Conservation (phyloP, 2,113 vertebrate genomes). For the Merops nubicus region DNA sequence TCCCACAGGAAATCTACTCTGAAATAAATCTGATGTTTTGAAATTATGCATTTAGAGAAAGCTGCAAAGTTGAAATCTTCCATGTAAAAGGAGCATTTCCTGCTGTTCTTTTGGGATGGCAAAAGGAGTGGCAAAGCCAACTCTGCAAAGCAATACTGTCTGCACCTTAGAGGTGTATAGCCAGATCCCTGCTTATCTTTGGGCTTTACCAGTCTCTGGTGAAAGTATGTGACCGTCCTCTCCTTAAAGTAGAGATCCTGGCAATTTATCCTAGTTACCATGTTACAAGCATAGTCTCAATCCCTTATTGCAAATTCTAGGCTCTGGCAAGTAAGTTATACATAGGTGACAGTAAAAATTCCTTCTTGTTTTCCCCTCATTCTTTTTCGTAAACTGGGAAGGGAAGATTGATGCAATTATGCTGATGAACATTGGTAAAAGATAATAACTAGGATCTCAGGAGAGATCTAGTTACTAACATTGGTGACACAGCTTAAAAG, state of each 20-base stretch:
- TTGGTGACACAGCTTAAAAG: background rate
- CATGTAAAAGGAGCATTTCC: background rate
- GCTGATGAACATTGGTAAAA: background rate
- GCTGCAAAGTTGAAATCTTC: background rate
- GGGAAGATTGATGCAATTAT: background rate
- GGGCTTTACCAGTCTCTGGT: background rate
- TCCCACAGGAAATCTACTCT: background rate
- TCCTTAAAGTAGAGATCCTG: background rate
- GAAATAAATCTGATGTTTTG: background rate
- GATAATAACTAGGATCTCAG: background rate
- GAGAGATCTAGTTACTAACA: background rate
- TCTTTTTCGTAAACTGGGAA: background rate
- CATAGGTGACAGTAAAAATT: background rate
- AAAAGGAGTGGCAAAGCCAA: background rate
- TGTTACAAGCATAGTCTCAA: background rate
- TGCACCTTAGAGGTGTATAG: accelerated
- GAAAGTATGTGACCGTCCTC: background rate
- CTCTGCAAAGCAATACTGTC: background rate
- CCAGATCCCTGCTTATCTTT: background rate
- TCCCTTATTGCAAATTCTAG: background rate
- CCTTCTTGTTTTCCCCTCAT: background rate
- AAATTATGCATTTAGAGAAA: background rate
- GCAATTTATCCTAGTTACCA: background rate
- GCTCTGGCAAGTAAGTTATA: background rate
- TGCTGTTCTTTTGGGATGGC: background rate